Evolutionary conservation across 2,888 invertebrate genomes (phyloP).

Genomic region (Arctia plantaginis): DNA sequence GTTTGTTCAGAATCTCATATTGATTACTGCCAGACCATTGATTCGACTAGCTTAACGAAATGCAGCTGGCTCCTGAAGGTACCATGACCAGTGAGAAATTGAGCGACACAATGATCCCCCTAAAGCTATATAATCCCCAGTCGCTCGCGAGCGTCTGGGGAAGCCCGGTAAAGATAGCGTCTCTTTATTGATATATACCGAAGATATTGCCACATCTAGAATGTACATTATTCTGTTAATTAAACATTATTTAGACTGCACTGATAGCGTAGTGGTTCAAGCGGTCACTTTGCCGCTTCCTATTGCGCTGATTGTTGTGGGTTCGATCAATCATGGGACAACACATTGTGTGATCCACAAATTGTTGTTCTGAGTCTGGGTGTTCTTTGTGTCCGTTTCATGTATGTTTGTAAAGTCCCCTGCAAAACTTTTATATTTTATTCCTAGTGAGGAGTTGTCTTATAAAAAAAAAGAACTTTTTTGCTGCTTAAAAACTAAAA

Average conservation of each 20-base stretch:
- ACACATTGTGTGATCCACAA: too few species aligned
- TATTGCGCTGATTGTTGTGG: too few species aligned
- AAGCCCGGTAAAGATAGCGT: not conserved
- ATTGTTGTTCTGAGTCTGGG: too few species aligned
- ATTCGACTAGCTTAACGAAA: not conserved
- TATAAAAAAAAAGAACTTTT: too few species aligned
- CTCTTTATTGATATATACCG: conserved; percentile 2
- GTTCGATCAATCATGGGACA: too few species aligned
- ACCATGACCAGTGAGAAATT: not conserved
- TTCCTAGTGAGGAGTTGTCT: too few species aligned
- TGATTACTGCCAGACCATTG: not conserved
- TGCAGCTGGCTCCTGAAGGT: not conserved
- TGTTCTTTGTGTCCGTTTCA: too few species aligned
- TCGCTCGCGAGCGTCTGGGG: not conserved
- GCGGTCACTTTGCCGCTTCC: too few species aligned
- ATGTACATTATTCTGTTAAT: not conserved
- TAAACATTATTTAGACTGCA: not conserved
- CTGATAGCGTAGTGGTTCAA: too few species aligned
- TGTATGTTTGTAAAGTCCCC: too few species aligned
- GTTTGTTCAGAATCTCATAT: not conserved
- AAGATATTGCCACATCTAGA: not conserved
- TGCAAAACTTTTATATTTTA: too few species aligned
- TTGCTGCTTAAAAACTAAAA: too few species aligned
- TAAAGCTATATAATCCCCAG: conserved; percentile 1
- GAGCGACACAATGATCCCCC: not conserved